These are phyloP conservation scores for Saturnia pavonia DNA, from an alignment of 2,888 invertebrate species.

Conservation along the genomic window DNA sequence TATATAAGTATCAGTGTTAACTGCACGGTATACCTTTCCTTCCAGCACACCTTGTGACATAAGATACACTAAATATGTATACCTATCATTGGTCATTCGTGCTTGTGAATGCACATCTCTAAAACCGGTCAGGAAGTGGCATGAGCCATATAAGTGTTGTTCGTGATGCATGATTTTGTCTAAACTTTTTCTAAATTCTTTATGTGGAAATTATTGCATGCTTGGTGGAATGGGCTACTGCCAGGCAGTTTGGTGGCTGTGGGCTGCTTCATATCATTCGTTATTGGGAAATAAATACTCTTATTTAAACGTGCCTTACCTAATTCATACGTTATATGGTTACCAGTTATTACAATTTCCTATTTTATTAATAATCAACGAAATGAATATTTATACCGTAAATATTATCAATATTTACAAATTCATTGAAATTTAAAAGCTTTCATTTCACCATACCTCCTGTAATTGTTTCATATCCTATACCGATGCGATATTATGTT, in stretches of 20 bases:
- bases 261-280: slow-evolving; percentile 65
- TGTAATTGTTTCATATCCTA: slow-evolving; percentile 39
- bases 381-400: slow-evolving; percentile 22
- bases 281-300: slow-evolving; percentile 47
- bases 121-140: slow-evolving; percentile 67
- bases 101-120: slow-evolving; percentile 77
- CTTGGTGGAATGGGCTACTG: slow-evolving; percentile 77
- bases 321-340: slow-evolving; percentile 12
- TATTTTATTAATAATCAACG: not conserved
- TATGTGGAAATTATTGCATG: slow-evolving; percentile 74
- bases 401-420: slow-evolving; percentile 18
- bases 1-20: slow-evolving; percentile 67
- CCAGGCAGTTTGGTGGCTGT: slow-evolving; percentile 71
- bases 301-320: slow-evolving; percentile 16
- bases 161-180: slow-evolving; percentile 78
- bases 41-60: slow-evolving; percentile 75
- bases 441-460: slow-evolving; percentile 50
- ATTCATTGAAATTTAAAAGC: slow-evolving; percentile 29
- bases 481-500: slow-evolving; percentile 26
- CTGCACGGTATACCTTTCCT: slow-evolving; percentile 77
- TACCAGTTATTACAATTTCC: not conserved
- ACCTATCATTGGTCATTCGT: slow-evolving; percentile 65
- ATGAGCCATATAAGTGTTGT: slow-evolving; percentile 77
- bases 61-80: slow-evolving; percentile 57
- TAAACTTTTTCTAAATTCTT: slow-evolving; percentile 66